Evolutionary conservation across 2,888 invertebrate genomes (phyloP).

Genomic region (Catocala sponsa): DNA sequence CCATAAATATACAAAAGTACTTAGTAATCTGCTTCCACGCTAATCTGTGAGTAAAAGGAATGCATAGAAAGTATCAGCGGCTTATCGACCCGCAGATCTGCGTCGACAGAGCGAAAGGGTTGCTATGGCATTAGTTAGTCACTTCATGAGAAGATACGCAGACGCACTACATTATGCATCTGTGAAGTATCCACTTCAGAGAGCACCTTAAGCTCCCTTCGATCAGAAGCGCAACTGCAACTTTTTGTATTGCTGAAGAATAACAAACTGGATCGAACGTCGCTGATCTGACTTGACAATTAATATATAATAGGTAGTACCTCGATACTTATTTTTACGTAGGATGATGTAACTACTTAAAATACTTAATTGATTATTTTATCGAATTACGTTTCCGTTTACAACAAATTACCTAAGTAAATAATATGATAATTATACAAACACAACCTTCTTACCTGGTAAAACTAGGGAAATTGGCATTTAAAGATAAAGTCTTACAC

Average conservation of each 20-base stretch:
- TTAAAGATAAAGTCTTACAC: too few relatives aligned
- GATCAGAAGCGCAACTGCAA: not conserved
- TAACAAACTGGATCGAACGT: not conserved
- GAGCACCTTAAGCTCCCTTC: not conserved
- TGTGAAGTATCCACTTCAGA: conserved; percentile 1
- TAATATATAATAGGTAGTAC: not conserved
- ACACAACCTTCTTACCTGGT: not conserved
- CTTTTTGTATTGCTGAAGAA: too few relatives aligned
- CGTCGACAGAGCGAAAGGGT: conserved; percentile 17
- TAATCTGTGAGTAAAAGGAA: conserved; percentile 18
- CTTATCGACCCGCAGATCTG: conserved; percentile 14
- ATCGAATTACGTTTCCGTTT: conserved; percentile 15
- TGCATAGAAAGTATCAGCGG: conserved; percentile 14
- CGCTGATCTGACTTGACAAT: not conserved
- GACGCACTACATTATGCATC: conserved; percentile 7
- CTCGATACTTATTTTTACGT: too few relatives aligned
- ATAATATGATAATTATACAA: conserved; percentile 3
- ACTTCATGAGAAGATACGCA: not conserved
- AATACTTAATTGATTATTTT: not conserved
- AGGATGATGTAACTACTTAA: conserved; percentile 10
- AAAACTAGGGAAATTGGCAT: not conserved
- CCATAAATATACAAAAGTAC: conserved; percentile 11
- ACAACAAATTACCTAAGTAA: conserved; percentile 7
- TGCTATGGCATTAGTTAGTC: conserved; percentile 16
- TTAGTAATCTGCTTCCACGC: conserved; percentile 13